Conservation (phyloP, 2,888 invertebrate genomes). For the Drepana falcataria region DNA sequence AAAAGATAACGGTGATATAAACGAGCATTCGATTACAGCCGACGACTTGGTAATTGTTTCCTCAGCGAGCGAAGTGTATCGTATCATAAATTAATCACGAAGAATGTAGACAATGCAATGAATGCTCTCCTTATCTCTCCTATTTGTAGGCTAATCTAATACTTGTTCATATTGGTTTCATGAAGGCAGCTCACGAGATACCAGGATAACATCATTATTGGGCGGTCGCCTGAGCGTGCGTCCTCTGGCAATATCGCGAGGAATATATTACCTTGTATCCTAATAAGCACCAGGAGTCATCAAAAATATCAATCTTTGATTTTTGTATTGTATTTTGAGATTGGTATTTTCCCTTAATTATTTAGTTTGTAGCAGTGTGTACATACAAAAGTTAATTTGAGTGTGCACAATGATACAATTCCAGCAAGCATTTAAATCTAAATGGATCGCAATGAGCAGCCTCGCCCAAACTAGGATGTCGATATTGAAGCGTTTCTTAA, state of each 20-base stretch:
- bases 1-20: too few relatives aligned
- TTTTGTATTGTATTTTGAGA: too few relatives aligned
- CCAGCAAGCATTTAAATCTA: too few relatives aligned
- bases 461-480: too few relatives aligned
- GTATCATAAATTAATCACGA: neutral
- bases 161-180: neutral
- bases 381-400: too few relatives aligned
- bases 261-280: neutral
- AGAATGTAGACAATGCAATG: neutral
- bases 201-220: neutral
- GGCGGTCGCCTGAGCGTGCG: neutral
- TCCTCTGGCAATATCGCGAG: neutral
- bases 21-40: neutral
- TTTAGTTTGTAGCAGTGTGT: too few relatives aligned
- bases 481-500: too few relatives aligned
- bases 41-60: neutral
- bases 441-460: too few relatives aligned
- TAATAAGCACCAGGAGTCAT: neutral
- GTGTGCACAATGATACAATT: too few relatives aligned
- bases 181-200: neutral
- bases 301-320: too few relatives aligned
- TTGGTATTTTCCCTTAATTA: too few relatives aligned
- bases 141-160: neutral
- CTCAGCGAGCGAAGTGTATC: too few relatives aligned
- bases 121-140: neutral